Evolutionary conservation across 2,113 vertebrate species (phyloP).

Genomic region (Centropus bengalensis): DNA sequence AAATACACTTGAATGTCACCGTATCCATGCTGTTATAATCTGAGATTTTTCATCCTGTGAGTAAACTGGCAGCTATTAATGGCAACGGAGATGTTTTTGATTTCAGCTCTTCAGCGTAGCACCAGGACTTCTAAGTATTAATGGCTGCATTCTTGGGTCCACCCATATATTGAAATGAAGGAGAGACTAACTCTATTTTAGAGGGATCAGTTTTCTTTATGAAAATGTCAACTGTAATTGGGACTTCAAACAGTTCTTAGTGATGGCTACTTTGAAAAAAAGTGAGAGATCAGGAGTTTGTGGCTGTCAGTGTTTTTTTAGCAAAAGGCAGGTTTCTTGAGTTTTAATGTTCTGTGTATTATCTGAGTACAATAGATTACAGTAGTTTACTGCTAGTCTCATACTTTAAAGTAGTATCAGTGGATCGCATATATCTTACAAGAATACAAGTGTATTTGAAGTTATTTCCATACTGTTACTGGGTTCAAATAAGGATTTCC

Average conservation of each 20-base stretch:
- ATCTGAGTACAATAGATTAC: not conserved
- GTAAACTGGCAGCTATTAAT: conserved; percentile 28
- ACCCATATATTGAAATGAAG: not conserved
- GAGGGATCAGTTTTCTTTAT: not conserved
- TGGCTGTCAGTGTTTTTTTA: not conserved
- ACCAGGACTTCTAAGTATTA: not conserved
- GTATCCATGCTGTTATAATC: conserved; percentile 20
- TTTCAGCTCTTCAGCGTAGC: conserved; percentile 9
- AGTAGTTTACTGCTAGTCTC: not conserved
- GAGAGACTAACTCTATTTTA: not conserved
- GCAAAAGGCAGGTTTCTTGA: not conserved
- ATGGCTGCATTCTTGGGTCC: not conserved
- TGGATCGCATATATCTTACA: not conserved
- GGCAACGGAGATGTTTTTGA: conserved; percentile 22
- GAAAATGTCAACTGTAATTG: not conserved
- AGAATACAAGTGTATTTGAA: not conserved
- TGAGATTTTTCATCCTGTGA: conserved; percentile 16
- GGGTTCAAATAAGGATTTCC: conserved; percentile 16
- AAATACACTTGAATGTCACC: conserved; percentile 55
- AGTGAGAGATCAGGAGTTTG: not conserved
- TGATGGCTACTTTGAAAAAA: not conserved
- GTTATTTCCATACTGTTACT: not conserved
- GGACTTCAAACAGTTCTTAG: not conserved
- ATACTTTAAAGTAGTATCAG: not conserved
- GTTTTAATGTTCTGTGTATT: not conserved